A percentile compares a stretch with the other conserved stretches of the same genome.
These are phyloP conservation scores for Halictus rubicundus DNA, from an alignment of 1,140 invertebrate species.

Conservation along the genomic window DNA sequence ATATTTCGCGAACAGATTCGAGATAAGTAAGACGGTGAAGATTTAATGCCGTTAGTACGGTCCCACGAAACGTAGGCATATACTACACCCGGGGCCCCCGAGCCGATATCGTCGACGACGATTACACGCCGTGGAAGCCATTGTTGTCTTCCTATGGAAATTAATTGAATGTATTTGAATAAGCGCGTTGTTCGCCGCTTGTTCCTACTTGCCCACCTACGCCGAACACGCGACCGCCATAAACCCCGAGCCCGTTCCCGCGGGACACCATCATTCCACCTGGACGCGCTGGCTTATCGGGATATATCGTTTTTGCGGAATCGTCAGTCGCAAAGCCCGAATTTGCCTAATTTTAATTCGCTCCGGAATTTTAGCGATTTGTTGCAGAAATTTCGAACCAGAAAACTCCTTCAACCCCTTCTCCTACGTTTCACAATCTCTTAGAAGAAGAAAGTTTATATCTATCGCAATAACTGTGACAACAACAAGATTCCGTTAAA, in stretches of 20 bases:
- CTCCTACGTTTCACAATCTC: too few relatives aligned
- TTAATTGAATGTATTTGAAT: constrained; percentile 81
- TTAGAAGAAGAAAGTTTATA: too few relatives aligned
- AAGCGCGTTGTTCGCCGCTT: constrained; percentile 77
- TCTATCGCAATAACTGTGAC: too few relatives aligned
- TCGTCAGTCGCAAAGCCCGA: too few relatives aligned
- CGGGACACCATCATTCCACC: constrained; percentile 47
- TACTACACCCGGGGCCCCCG: background rate
- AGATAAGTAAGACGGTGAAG: constrained; percentile 53
- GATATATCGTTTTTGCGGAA: background rate
- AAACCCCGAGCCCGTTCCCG: constrained; percentile 53
- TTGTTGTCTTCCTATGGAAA: constrained; percentile 80
- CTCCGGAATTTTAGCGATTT: too few relatives aligned
- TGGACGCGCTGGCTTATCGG: background rate
- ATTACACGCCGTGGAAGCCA: constrained; percentile 74
- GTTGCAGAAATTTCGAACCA: too few relatives aligned
- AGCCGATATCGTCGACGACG: constrained; percentile 62
- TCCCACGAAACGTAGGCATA: constrained; percentile 53
- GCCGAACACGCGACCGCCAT: constrained; percentile 71
- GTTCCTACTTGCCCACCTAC: constrained; percentile 76
- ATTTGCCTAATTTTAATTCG: too few relatives aligned
- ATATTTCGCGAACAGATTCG: constrained; percentile 38
- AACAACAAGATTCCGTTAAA: too few relatives aligned
- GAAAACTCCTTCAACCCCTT: too few relatives aligned
- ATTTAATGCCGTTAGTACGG: constrained; percentile 61